Conservation (phyloP, 1,140 invertebrate species). For the Metaphire vulgaris region DNA sequence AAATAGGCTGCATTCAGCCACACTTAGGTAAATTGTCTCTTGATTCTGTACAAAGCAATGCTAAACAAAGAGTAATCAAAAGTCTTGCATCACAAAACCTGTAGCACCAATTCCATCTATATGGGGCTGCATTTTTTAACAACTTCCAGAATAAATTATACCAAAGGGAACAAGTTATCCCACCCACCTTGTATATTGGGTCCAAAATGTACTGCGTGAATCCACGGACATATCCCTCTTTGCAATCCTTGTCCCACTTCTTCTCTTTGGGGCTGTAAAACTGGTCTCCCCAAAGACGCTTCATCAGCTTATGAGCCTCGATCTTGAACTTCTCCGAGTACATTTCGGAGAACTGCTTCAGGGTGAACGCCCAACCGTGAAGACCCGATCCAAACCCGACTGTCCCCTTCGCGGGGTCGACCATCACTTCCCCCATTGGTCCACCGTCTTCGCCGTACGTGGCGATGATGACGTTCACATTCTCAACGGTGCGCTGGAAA, state of each 20-base stretch:
- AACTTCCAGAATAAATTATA: no score
- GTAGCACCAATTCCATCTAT: no score
- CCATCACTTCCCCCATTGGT: slow-evolving; percentile 85
- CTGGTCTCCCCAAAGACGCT: slow-evolving; percentile 83
- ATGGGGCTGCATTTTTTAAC: no score
- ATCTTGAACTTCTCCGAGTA: slow-evolving; percentile 98
- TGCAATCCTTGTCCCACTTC: slow-evolving; percentile 92
- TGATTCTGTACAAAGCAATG: no score
- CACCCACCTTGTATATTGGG: slow-evolving; percentile 88
- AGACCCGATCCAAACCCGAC: slow-evolving; percentile 98
- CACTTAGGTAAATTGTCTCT: no score
- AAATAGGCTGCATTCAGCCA: no score
- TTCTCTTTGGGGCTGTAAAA: slow-evolving; percentile 82
- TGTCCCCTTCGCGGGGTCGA: slow-evolving; percentile 93
- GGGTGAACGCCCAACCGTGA: slow-evolving; percentile 98
- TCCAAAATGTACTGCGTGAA: slow-evolving; percentile 98
- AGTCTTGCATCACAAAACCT: no score
- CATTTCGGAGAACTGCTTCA: slow-evolving; percentile 99
- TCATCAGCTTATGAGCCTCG: slow-evolving; percentile 92
- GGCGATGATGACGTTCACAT: slow-evolving; percentile 99
- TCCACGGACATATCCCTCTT: slow-evolving; percentile 77
- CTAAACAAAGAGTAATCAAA: no score
- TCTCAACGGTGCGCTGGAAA: slow-evolving; percentile 99
- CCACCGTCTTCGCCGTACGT: slow-evolving; percentile 96
- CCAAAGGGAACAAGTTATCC: no score